A percentile compares a stretch with the other conserved stretches of the same genome.
Conservation (phyloP, 2,113 vertebrate species). For the Gobius niger region DNA sequence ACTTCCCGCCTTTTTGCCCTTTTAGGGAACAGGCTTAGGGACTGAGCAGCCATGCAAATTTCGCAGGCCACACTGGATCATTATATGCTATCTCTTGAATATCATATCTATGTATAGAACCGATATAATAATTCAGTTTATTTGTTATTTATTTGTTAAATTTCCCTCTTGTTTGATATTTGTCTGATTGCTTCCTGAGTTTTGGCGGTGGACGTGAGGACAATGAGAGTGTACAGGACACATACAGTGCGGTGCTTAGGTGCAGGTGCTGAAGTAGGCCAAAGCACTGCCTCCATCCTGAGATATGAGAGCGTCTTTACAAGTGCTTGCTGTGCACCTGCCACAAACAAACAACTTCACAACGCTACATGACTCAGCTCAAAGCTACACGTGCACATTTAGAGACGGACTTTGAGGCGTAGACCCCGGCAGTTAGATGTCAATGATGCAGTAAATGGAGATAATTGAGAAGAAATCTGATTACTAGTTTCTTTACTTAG, state of each 20-base stretch:
- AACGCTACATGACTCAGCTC: background rate
- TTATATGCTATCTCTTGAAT: too few species aligned
- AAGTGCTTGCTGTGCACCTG: conserved; percentile 36
- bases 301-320: conserved; percentile 43
- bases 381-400: background rate
- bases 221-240: background rate
- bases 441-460: background rate
- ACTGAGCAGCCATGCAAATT: too few species aligned
- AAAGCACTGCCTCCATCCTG: conserved; percentile 25
- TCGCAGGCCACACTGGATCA: too few species aligned
- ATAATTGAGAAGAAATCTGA: background rate
- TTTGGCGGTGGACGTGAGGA: background rate
- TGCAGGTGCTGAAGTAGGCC: conserved; percentile 52
- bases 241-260: background rate
- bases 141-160: background rate
- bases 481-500: too few species aligned
- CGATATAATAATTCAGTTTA: background rate
- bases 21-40: too few species aligned
- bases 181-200: background rate
- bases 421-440: background rate
- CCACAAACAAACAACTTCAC: conserved; percentile 38
- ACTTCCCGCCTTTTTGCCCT: too few species aligned
- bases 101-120: too few species aligned
- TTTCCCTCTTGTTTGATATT: background rate
- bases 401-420: background rate